These are phyloP conservation scores for Carlito syrichta DNA, from an alignment of 2,113 vertebrate species.

Conservation along the genomic window DNA sequence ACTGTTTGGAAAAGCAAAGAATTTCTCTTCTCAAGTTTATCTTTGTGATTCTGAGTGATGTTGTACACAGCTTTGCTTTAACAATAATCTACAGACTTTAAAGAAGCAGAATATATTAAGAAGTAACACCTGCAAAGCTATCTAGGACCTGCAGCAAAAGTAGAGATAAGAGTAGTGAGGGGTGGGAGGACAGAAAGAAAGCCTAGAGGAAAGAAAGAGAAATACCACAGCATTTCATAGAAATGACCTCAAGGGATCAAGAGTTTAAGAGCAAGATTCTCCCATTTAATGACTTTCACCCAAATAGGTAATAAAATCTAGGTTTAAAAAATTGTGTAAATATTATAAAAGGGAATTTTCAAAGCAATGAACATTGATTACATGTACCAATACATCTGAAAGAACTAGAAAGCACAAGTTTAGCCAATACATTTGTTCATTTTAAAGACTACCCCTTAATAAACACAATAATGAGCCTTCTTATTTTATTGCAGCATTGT, in stretches of 20 bases:
- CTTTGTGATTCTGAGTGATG: neutral
- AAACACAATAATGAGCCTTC: neutral
- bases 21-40: neutral
- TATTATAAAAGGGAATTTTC: neutral
- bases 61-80: neutral
- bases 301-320: neutral
- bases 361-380: slow-evolving; percentile 14
- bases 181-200: neutral
- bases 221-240: neutral
- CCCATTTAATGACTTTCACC: neutral
- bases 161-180: neutral
- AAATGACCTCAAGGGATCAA: neutral
- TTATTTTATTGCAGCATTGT: neutral
- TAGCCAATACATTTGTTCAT: neutral
- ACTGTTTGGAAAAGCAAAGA: neutral
- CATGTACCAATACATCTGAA: slow-evolving; percentile 24
- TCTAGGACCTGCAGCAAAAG: neutral
- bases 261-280: neutral
- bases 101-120: neutral
- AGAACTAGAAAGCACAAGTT: neutral
- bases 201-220: too few relatives aligned
- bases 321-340: neutral
- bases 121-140: neutral
- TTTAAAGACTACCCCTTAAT: slow-evolving; percentile 23
- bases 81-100: neutral